Conservation (phyloP, 92 coral and sea anemone genomes). For the Actinostola sp. region DNA sequence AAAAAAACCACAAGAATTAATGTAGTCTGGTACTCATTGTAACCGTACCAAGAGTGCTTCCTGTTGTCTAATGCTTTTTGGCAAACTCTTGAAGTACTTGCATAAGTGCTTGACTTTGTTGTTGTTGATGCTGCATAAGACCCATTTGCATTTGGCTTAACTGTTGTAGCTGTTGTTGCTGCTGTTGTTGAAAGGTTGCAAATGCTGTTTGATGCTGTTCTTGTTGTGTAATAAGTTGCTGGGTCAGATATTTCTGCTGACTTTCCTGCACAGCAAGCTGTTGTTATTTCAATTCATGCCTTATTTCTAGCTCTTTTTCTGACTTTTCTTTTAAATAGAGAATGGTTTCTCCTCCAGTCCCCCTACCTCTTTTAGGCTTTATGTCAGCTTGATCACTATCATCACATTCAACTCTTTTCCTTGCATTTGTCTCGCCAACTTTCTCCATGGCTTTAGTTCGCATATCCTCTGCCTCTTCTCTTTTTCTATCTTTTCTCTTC, state of each 20-base stretch:
- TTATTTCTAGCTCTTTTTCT: slow-evolving; percentile 33
- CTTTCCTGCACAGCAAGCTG: slow-evolving; percentile 32
- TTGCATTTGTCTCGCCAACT: too few relatives aligned
- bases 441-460: slow-evolving; percentile 46
- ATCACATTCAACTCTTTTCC: slow-evolving; percentile 20
- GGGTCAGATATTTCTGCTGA: slow-evolving; percentile 41
- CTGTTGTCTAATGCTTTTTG: slow-evolving; percentile 26
- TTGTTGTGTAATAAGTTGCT: slow-evolving; percentile 49
- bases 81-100: slow-evolving; percentile 44
- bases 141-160: slow-evolving; percentile 46
- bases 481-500: slow-evolving; percentile 34
- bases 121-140: slow-evolving; percentile 41
- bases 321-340: too few relatives aligned
- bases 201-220: slow-evolving; percentile 36
- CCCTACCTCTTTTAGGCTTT: too few relatives aligned
- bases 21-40: too few relatives aligned
- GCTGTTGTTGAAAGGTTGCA: slow-evolving; percentile 45
- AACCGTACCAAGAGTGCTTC: not conserved
- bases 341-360: too few relatives aligned
- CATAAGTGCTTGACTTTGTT: slow-evolving; percentile 33
- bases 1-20: too few relatives aligned
- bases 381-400: slow-evolving; percentile 24
- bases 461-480: slow-evolving; percentile 52
- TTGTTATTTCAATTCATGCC: slow-evolving; percentile 34
- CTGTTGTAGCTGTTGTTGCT: slow-evolving; percentile 48